Evolutionary conservation across 2,888 invertebrate genomes (phyloP), one percentile per base, ranked within the genome.

Genomic region (Dolichopus griseipennis): DNA sequence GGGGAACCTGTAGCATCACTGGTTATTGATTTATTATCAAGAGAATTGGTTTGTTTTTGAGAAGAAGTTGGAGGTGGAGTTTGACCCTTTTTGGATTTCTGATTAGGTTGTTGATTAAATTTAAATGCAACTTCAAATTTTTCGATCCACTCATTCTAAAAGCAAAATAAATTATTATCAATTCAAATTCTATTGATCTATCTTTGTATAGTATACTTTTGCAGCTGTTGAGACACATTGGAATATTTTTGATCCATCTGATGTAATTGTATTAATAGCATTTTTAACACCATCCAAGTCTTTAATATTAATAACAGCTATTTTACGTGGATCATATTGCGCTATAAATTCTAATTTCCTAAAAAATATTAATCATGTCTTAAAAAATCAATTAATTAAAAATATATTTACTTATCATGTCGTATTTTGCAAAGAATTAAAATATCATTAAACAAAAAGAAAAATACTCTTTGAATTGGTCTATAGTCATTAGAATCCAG

Each of bases 281-380:
- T 95, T 90, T 78, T 94, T 95, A 1, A 95, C 90, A 71, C 90
- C 91, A 66, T 93, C 94, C 71, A 93, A 85, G 83, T 97, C 94
- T 75, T 92, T 85, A 66, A 97, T 94, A 81, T 97, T 97, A 0
- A 97, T 95, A 34, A 97, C 92, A 27, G 96, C 97, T 74, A 97
- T 84, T 78, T 90, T 93, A 77, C 93, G 93, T 63, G 82, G 81
- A 71, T 82, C 80, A 69, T 81, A 81, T 69, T 81, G 82, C 3
- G 75, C 72, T 1, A 79, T 73, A 67, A 79, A 81, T 69, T 82
- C 82, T 12, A 82, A 69, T 68, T 80, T 78, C 78, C 81, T 81
- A 8, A 65, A 71, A 62, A 1, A n/a, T n/a, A n/a, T n/a, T n/a
- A n/a, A n/a, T n/a, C n/a, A n/a, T n/a, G n/a, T n/a, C n/a, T n/a